Base-by-base conservation (phyloP, 2,888 invertebrate species). In the Heliconius sara region DNA sequence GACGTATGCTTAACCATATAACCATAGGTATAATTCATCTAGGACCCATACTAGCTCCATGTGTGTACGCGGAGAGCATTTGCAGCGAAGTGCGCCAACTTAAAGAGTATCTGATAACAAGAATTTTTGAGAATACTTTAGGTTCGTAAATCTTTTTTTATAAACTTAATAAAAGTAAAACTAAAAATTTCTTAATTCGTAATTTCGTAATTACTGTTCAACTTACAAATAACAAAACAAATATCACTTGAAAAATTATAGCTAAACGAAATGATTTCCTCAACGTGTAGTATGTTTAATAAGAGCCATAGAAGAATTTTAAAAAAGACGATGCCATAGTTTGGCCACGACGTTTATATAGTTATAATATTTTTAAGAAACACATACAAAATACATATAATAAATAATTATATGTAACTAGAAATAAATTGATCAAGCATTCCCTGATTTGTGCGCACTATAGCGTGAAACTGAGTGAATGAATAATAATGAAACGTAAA, bases 71-170 rank as follows among this genome's bases (percentile, higher is more conserved):
- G 4, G 75, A 65, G 25, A 27, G 63, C 4, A 12, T 75, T 75
- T 39, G 75, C 39, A 27, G 25, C 19, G 43, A 39, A 65, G 75
- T 75, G 19, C 39, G 27, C 22, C 25, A 25, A 16, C 75, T 75
- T 25, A 47, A 65, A 65, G 75, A 75, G 43, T 63, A 65, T 25
- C 27, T 75, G 25, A 47, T 7, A 5, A 16, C 25, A 19, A 60
- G 75, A 75, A 25, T 65, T 43, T 75, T 65, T 65, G 63, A 39
- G 10, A 65, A 75, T 27, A 75, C 75, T 10, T 75, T 65, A 27
- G 75, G 75, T 75, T 43, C 57, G 72, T 73, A 34, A 60, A 3
- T 43, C 0, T 68, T 39, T 25, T 60, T 60, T 60, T 12, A 60
- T 10, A 10, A n/a, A 60, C 5, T 60, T 60, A 39, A 39, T 10